phyloP scores from a whole-genome alignment of 2,797 vertebrate genomes.

The Muscicapa comitata region DNA sequence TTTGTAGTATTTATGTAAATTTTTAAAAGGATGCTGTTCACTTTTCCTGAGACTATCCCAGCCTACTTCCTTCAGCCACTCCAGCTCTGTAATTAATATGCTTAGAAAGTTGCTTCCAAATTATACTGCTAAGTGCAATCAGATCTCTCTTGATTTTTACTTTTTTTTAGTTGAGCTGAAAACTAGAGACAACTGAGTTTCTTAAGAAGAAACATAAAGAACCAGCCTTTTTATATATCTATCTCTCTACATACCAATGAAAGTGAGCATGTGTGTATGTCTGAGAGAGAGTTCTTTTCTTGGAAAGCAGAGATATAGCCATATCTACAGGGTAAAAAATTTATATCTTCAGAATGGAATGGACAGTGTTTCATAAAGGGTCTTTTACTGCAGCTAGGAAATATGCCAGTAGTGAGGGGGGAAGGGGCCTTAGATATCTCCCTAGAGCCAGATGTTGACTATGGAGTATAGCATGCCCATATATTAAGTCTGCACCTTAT shows the following conservation, averaged over 20 bases:
- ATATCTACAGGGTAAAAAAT: background rate
- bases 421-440: background rate
- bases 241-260: background rate
- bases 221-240: background rate
- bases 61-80: background rate
- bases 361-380: background rate
- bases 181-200: background rate
- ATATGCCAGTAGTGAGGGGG: rapidly evolving
- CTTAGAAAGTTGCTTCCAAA: background rate
- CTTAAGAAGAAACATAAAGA: background rate
- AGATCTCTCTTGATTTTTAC: background rate
- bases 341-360: background rate
- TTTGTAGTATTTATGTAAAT: constrained; percentile 4
- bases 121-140: background rate
- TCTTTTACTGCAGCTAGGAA: background rate
- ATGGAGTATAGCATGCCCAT: background rate
- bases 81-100: background rate
- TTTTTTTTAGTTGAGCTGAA: background rate
- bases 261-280: background rate
- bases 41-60: background rate
- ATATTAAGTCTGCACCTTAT: background rate
- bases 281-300: background rate
- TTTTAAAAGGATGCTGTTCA: background rate
- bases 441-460: background rate
- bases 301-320: background rate